phyloP scores from a whole-genome alignment of 1,140 invertebrate species.

The Lamellibrachia luymesi region DNA sequence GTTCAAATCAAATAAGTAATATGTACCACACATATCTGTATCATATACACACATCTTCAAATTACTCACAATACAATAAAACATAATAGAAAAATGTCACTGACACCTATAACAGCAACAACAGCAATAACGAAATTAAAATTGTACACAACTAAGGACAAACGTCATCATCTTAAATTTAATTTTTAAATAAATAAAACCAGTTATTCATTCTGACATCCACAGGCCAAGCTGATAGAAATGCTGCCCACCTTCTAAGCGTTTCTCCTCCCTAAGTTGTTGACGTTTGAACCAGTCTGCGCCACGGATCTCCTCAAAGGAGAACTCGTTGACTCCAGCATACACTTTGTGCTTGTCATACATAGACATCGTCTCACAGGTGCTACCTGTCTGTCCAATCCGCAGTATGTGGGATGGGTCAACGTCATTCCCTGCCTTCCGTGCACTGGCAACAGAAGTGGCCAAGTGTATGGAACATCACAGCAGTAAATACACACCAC shows the following conservation, averaged over 20 bases:
- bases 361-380: conserved; percentile 44
- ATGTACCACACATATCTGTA: no score
- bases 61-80: no score
- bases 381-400: background rate
- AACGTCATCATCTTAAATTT: no score
- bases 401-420: conserved; percentile 7
- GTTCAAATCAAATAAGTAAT: no score
- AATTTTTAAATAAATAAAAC: no score
- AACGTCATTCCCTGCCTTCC: background rate
- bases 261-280: conserved; percentile 31
- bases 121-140: no score
- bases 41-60: no score
- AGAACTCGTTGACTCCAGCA: conserved; percentile 60
- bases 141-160: no score
- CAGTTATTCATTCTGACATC: background rate
- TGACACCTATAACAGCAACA: no score
- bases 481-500: no score
- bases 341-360: conserved; percentile 61
- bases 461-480: background rate
- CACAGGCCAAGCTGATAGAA: background rate
- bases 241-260: background rate
- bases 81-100: no score
- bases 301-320: conserved; percentile 62
- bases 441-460: background rate
- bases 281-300: conserved; percentile 41